A percentile compares a stretch with the other conserved stretches of the same genome.
phyloP scores from a whole-genome alignment of 1,140 invertebrate species.

The Protaetia brevitarsis region DNA sequence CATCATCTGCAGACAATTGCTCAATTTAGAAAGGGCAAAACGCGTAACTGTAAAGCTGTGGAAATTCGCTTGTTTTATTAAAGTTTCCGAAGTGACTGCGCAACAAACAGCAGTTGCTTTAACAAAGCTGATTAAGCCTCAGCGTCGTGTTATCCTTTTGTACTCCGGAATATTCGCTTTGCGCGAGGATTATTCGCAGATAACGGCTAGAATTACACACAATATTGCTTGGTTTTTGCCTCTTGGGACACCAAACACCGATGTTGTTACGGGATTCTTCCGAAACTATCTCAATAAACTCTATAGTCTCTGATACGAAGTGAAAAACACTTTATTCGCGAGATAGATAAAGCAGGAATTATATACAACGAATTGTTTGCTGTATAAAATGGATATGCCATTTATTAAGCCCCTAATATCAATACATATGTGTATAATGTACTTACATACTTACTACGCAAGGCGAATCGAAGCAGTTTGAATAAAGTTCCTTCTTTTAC shows the following conservation, averaged over 20 bases:
- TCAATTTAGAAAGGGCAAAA: background rate
- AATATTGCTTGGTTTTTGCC: slow-evolving; percentile 10
- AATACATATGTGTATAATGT: background rate
- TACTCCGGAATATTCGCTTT: background rate
- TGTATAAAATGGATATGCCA: too few species aligned
- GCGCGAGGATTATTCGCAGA: background rate
- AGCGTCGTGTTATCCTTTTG: background rate
- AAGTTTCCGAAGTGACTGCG: slow-evolving; percentile 3
- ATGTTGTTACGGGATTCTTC: slow-evolving; percentile 4
- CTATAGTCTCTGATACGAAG: background rate
- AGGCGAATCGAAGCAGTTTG: slow-evolving; percentile 4
- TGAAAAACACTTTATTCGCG: too few species aligned
- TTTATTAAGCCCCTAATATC: too few species aligned
- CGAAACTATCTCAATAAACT: background rate
- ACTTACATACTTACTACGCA: background rate
- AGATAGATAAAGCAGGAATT: too few species aligned
- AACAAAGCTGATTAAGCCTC: slow-evolving; percentile 12
- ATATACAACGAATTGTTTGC: background rate
- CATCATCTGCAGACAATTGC: background rate
- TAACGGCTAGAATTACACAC: background rate
- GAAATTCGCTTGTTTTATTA: background rate
- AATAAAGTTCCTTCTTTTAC: background rate
- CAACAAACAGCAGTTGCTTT: background rate
- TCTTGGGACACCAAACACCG: background rate
- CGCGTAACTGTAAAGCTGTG: background rate